Conservation (phyloP, 2,888 invertebrate genomes). For the Drosophila vallismaia region DNA sequence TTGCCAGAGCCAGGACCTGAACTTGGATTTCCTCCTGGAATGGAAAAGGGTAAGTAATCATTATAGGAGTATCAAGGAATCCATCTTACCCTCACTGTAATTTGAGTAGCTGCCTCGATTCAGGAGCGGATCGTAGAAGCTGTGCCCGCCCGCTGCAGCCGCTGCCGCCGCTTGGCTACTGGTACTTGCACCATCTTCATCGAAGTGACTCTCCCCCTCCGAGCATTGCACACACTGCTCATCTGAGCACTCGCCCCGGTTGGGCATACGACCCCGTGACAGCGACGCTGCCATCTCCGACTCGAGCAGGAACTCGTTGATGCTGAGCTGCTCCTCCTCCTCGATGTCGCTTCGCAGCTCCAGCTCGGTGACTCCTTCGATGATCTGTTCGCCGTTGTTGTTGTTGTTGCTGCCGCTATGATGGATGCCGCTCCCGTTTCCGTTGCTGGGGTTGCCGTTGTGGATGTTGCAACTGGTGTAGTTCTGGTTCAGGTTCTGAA, state of each 20-base stretch:
- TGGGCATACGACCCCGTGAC: constrained; percentile 53
- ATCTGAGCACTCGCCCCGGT: constrained; percentile 70
- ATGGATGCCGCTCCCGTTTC: constrained; percentile 37
- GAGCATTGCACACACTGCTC: constrained; percentile 72
- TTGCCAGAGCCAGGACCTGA: constrained; percentile 26
- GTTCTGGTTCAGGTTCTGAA: constrained; percentile 48
- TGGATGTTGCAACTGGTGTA: constrained; percentile 49
- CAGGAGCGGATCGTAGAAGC: constrained; percentile 82
- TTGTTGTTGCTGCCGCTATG: constrained; percentile 39
- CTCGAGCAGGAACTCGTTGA: constrained; percentile 71
- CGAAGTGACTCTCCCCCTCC: constrained; percentile 23
- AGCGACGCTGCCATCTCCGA: constrained; percentile 65
- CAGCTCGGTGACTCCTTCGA: constrained; percentile 62
- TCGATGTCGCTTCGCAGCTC: constrained; percentile 61
- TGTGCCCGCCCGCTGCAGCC: constrained; percentile 44
- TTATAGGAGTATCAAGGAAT: too few relatives aligned
- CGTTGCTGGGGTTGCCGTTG: constrained; percentile 60
- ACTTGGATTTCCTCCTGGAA: constrained; percentile 1
- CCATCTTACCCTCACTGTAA: constrained; percentile 66
- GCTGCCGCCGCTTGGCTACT: constrained; percentile 58
- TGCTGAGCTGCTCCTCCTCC: constrained; percentile 71
- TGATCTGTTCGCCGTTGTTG: constrained; percentile 52
- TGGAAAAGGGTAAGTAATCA: not conserved
- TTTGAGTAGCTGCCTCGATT: constrained; percentile 71
- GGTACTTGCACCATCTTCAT: constrained; percentile 48